These are phyloP conservation scores for Isichthys henryi DNA, from an alignment of 2,113 vertebrate genomes.

Conservation along the genomic window DNA sequence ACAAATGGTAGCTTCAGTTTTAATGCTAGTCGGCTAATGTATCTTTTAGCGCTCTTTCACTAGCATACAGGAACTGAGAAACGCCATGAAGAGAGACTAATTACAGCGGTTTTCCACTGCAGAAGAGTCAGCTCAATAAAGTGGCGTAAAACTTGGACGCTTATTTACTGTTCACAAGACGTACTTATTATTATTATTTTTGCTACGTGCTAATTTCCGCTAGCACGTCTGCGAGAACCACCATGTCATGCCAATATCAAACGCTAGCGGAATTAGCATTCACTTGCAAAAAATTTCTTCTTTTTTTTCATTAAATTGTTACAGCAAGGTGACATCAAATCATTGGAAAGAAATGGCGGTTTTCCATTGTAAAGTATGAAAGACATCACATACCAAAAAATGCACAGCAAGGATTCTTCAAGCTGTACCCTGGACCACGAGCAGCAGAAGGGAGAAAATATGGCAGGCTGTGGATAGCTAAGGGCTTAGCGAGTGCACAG, in stretches of 20 bases:
- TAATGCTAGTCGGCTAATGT: not conserved
- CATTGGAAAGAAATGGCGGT: no score
- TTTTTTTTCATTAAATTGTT: no score
- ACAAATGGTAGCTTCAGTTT: not conserved
- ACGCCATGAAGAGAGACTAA: not conserved
- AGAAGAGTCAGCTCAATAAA: not conserved
- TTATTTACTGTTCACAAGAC: not conserved
- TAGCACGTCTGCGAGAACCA: not conserved
- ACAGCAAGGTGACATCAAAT: no score
- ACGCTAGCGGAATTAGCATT: not conserved
- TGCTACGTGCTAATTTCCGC: not conserved
- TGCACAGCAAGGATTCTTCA: not conserved
- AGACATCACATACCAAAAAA: not conserved
- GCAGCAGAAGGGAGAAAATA: not conserved
- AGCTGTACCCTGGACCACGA: not conserved
- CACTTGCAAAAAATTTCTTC: not conserved
- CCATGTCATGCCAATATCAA: not conserved
- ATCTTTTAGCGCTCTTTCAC: not conserved
- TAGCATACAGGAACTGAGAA: not conserved
- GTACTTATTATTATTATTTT: not conserved
- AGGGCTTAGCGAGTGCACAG: not conserved
- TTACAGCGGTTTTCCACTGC: not conserved
- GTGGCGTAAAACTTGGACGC: not conserved
- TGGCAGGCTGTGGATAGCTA: not conserved
- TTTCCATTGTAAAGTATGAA: no score